Conservation (phyloP, 2,113 vertebrate genomes). For the Mormyrus lacerda region DNA sequence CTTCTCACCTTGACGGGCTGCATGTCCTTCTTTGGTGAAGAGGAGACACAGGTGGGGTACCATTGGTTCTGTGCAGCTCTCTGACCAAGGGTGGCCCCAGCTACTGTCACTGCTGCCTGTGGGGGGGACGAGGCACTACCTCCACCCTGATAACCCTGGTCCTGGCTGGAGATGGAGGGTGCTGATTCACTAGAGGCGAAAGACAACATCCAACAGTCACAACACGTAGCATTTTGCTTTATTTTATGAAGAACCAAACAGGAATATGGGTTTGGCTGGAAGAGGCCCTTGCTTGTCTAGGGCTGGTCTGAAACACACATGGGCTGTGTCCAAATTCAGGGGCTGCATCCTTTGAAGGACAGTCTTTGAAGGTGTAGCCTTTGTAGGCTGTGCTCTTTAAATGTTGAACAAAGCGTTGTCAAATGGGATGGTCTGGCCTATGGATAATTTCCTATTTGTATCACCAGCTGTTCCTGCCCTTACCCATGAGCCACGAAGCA, state of each 20-base stretch:
- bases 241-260: not conserved
- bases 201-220: not conserved
- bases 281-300: not conserved
- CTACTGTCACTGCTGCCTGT: conserved; percentile 45
- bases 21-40: conserved; percentile 91
- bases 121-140: conserved; percentile 68
- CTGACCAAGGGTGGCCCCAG: conserved; percentile 74
- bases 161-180: conserved; percentile 79
- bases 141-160: conserved; percentile 65
- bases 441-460: too few species aligned
- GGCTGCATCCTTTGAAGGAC: not conserved
- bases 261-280: not conserved
- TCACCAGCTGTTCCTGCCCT: not conserved
- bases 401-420: too few species aligned
- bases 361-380: not conserved
- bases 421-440: too few species aligned
- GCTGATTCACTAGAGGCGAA: conserved; percentile 69
- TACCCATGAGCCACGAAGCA: not conserved
- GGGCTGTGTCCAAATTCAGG: not conserved
- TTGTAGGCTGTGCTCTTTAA: too few species aligned
- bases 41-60: conserved; percentile 80
- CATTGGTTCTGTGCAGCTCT: conserved; percentile 79
- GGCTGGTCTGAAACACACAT: not conserved
- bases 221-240: not conserved
- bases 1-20: conserved; percentile 78